Evolutionary conservation across 2,888 invertebrate genomes (phyloP).

Genomic region (Stegophylla sp.): DNA sequence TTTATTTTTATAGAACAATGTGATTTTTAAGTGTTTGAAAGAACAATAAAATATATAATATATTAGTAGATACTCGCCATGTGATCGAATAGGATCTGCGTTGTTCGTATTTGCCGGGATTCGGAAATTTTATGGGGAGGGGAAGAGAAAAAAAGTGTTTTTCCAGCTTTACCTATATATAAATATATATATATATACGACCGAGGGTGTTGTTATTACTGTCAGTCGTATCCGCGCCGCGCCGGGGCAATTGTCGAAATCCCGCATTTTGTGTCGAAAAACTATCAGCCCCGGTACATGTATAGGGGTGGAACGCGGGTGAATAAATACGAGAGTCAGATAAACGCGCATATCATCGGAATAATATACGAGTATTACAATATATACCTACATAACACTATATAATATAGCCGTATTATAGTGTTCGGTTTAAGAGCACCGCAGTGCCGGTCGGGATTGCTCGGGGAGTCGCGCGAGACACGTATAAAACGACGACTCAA

Average conservation of each 20-base stretch:
- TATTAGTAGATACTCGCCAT: too few species aligned
- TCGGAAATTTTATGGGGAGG: too few species aligned
- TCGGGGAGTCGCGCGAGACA: conserved; percentile 8
- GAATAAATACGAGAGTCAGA: neutral
- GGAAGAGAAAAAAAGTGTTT: too few species aligned
- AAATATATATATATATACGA: too few species aligned
- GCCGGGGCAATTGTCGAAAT: neutral
- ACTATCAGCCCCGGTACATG: neutral
- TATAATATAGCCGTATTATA: neutral
- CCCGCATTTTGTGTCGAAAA: neutral
- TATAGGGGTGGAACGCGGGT: neutral
- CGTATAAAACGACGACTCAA: conserved; percentile 54
- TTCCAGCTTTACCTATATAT: too few species aligned
- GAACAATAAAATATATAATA: too few species aligned
- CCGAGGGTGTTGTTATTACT: too few species aligned
- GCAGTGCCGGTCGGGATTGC: conserved; percentile 9
- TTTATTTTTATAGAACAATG: too few species aligned
- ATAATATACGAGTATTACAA: too few species aligned
- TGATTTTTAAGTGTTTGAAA: too few species aligned
- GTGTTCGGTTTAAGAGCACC: neutral
- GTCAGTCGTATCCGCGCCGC: too few species aligned
- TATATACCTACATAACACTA: too few species aligned
- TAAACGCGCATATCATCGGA: conserved; percentile 2
- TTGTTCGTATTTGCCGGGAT: neutral
- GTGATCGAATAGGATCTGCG: neutral